Evolutionary conservation across 2,888 invertebrate species (phyloP), one percentile per base, ranked within the genome.

Genomic region (Hoplodrina blanda): DNA sequence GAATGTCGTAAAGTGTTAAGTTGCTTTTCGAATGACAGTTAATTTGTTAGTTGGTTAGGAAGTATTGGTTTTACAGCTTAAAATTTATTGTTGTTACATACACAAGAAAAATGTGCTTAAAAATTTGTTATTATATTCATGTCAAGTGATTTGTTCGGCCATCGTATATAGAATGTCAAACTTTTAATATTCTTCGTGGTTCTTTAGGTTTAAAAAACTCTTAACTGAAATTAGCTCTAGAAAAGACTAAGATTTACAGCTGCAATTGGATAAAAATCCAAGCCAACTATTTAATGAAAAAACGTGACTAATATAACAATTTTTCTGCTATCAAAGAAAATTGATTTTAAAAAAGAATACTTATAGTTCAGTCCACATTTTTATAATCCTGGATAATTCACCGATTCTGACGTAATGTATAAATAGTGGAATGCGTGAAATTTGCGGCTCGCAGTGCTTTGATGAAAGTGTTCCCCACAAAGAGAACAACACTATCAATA

Each of bases 391-490:
- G 15, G 61, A 17, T 60, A 44, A 52, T 61, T 57, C 54, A 64
- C 60, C 69, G 69, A 80, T 76, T 76, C 65, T 72, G 59, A 77
- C 44, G 78, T 76, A 76, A 82, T 82, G 70, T 84, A 79, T 81
- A 81, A 77, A 81, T 78, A 80, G 77, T 62, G 82, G 84, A 85
- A 85, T 85, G 79, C 77, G 84, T 81, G 76, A 85, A 84, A 84
- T 84, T 76, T 76, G 70, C 66, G 73, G 78, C 65, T 62, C 72
- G 64, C 70, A 68, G 64, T 66, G 44, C 57, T 66, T 37, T 20
- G 66, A 75, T 75, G 60, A 68, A 73, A 72, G 65, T 78, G 63
- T 62, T 69, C 67, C 30, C 19, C 41, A 78, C 78, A 80, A 81
- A 83, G 76, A 73, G 76, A 67, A 80, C 62, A 67, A 56, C 65